Conservation (phyloP, 2,888 invertebrate genomes). For the Dynastes grantii region DNA sequence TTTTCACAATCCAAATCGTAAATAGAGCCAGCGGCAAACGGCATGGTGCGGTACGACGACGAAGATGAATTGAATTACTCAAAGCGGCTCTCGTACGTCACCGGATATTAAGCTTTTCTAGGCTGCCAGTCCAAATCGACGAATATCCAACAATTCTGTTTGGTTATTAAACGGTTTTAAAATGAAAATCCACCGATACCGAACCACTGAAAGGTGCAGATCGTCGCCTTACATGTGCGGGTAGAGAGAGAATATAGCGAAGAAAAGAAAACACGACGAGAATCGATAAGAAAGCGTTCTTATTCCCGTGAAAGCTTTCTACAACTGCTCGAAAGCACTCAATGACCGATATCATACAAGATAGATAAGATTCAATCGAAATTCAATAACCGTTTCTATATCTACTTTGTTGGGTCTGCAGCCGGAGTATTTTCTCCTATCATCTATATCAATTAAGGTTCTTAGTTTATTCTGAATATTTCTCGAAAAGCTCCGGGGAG, state of each 20-base stretch:
- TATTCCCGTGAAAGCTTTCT: slow-evolving; percentile 36
- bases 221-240: background rate
- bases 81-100: slow-evolving; percentile 1
- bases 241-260: background rate
- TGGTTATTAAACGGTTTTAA: slow-evolving; percentile 28
- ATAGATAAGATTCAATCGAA: slow-evolving; percentile 40
- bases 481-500: background rate
- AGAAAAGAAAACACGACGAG: slow-evolving; percentile 16
- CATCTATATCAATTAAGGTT: slow-evolving; percentile 38
- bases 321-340: slow-evolving; percentile 35
- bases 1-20: slow-evolving; percentile 8
- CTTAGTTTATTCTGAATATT: slow-evolving; percentile 25
- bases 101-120: slow-evolving; percentile 38
- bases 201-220: background rate
- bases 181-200: slow-evolving; percentile 3
- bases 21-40: background rate
- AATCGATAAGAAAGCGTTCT: slow-evolving; percentile 34
- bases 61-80: slow-evolving; percentile 26
- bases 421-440: background rate
- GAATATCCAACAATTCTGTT: slow-evolving; percentile 18
- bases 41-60: background rate
- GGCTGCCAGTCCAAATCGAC: slow-evolving; percentile 3
- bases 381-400: slow-evolving; percentile 31
- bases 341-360: slow-evolving; percentile 36
- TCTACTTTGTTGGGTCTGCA: slow-evolving; percentile 18